phyloP scores from a whole-genome alignment of 2,113 vertebrate species.

The Leptobrachium leishanense region DNA sequence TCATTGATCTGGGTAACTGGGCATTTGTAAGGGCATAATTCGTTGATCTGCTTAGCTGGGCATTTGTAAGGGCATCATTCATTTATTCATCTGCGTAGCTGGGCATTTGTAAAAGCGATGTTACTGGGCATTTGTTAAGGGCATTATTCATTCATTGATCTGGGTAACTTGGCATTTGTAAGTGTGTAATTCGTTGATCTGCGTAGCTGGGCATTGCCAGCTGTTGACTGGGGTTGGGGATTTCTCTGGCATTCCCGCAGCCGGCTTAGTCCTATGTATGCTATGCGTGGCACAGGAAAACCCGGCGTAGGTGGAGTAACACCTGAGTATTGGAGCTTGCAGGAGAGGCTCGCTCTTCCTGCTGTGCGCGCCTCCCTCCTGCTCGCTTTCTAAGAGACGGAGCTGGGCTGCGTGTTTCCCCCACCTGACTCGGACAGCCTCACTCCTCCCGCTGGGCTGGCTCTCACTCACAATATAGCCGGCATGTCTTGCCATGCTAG shows the following conservation, averaged over 20 bases:
- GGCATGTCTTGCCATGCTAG: neutral
- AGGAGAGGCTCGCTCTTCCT: neutral
- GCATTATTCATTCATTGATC: too few relatives aligned
- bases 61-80: too few relatives aligned
- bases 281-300: too few relatives aligned
- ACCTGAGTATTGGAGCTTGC: neutral
- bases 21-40: too few relatives aligned
- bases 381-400: neutral
- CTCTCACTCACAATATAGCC: neutral
- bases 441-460: constrained; percentile 25
- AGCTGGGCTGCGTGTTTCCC: neutral
- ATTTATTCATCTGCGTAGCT: too few relatives aligned
- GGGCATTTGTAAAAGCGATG: too few relatives aligned
- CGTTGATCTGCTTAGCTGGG: too few relatives aligned
- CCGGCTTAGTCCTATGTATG: neutral
- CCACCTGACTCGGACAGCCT: neutral
- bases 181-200: neutral
- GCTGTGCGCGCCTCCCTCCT: neutral
- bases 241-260: neutral
- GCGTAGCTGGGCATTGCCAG: neutral
- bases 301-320: neutral
- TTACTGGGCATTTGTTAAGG: too few relatives aligned
- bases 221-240: neutral
- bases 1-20: too few relatives aligned
- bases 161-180: too few relatives aligned